Evolutionary conservation across 1,140 invertebrate genomes (phyloP), one percentile per base, ranked within the genome.

Genomic region (Drosophila lini): DNA sequence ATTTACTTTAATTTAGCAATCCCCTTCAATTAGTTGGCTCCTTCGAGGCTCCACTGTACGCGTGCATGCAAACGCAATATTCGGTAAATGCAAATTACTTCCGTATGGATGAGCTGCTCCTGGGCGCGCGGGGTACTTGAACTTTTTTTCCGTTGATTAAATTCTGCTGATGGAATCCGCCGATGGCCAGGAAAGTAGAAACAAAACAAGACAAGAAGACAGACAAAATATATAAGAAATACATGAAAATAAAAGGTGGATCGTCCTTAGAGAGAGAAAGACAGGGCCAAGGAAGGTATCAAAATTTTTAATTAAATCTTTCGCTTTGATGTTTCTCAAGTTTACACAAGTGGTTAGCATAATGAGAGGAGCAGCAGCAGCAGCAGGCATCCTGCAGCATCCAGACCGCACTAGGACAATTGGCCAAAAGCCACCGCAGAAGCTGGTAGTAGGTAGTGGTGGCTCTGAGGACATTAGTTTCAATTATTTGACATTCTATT

Each of bases 221-320:
- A 11, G 22, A 36, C 1, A 15, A 50, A 32, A 31, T 32, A 34
- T 50, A 15, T 28, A 47, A 47, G 45, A 47, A 36, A 48, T 32
- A 47, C 7, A 31, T 16, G 13, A 36, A 13, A 28, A 41, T 32
- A 74, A n/a, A 75, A 75, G 50, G 34, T 41, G 34, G 36, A 60
- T 34, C 25, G 31, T 53, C 19, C 36, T 36, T 36, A 11, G 34
- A 34, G 32, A 34, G 3, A 8, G 38, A 40, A 1, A 8, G 36
- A 42, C 38, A 15, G 38, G 16, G 36, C 42, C 42, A 11, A 22
- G 52, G 57, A 85, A 81, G 70, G 80, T 86, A 86, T 86, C 76
- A 88, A 55, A 55, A 73, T 88, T 86, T 82, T 86, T 86, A 86
- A 86, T 88, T 86, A 88, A 86, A 88, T 86, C 53, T 80, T 50